These are phyloP conservation scores for Xiphydria camelus DNA, from an alignment of 2,888 invertebrate species.

Conservation along the genomic window DNA sequence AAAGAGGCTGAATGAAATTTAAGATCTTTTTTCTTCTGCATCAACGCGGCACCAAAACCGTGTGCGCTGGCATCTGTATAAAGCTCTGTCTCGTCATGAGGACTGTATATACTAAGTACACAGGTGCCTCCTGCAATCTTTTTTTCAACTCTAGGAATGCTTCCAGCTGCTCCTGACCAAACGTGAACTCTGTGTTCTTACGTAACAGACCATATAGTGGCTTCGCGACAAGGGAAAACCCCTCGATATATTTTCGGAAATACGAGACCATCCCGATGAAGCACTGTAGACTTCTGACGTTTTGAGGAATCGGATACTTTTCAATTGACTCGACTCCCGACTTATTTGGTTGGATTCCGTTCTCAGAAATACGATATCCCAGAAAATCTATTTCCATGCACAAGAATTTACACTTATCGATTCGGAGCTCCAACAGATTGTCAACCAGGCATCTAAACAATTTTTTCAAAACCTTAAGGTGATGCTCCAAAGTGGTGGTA, in stretches of 20 bases:
- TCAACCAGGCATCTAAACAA: neutral
- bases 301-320: constrained; percentile 29
- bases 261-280: constrained; percentile 33
- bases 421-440: constrained; percentile 15
- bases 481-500: constrained; percentile 9
- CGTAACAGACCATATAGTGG: constrained; percentile 24
- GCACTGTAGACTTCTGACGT: constrained; percentile 24
- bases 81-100: constrained; percentile 39
- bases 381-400: constrained; percentile 21
- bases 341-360: constrained; percentile 21
- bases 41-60: constrained; percentile 41
- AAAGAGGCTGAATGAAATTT: constrained; percentile 40
- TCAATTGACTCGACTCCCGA: constrained; percentile 20
- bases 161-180: constrained; percentile 24
- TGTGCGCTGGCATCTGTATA: constrained; percentile 45
- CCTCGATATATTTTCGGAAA: constrained; percentile 20
- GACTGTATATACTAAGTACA: constrained; percentile 41
- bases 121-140: constrained; percentile 22
- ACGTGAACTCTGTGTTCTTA: constrained; percentile 27
- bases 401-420: constrained; percentile 26
- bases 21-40: constrained; percentile 37
- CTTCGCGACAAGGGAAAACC: neutral
- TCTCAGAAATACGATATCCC: constrained; percentile 21
- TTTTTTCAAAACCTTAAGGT: constrained; percentile 12
- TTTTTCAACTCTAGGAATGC: constrained; percentile 26